Evolutionary conservation across 2,113 vertebrate species (phyloP).

Genomic region (Peromyscus polionotus): DNA sequence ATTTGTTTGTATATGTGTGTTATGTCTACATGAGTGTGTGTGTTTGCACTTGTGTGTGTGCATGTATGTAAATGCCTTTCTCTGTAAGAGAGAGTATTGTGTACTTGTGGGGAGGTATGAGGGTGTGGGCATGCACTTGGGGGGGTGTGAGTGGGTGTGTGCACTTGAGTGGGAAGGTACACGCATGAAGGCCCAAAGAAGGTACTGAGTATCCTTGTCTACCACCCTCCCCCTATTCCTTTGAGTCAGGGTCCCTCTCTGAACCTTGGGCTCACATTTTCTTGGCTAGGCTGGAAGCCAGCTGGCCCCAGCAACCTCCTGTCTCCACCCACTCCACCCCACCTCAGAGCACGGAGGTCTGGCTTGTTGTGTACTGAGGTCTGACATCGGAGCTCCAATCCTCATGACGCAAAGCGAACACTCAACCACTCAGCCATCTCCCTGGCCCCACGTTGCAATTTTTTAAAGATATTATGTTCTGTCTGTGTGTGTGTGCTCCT

Average conservation of each 20-base stretch:
- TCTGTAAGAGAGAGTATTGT: not conserved
- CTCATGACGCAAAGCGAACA: not conserved
- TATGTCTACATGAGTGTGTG: not conserved
- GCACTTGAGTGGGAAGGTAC: not conserved
- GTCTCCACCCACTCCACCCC: not conserved
- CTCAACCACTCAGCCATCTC: not conserved
- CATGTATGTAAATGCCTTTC: not conserved
- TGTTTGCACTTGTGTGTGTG: not conserved
- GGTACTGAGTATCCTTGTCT: not conserved
- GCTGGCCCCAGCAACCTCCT: not conserved
- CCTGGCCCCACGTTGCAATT: not conserved
- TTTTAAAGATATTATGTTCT: not conserved
- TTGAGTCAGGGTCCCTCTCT: not conserved
- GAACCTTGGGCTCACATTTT: not conserved
- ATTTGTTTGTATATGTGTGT: not conserved
- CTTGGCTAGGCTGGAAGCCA: not conserved
- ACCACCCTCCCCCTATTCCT: not conserved
- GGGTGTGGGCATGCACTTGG: not conserved
- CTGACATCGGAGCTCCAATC: not conserved
- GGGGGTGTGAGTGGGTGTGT: not conserved
- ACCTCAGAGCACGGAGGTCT: not conserved
- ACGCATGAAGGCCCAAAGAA: not conserved
- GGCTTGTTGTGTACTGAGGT: not conserved
- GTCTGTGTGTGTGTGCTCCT: not conserved
- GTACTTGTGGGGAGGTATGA: not conserved